These are phyloP conservation scores for Tethya wilhelma DNA, from an alignment of 37 sponge, comb jelly and placozoan species.

Conservation along the genomic window DNA sequence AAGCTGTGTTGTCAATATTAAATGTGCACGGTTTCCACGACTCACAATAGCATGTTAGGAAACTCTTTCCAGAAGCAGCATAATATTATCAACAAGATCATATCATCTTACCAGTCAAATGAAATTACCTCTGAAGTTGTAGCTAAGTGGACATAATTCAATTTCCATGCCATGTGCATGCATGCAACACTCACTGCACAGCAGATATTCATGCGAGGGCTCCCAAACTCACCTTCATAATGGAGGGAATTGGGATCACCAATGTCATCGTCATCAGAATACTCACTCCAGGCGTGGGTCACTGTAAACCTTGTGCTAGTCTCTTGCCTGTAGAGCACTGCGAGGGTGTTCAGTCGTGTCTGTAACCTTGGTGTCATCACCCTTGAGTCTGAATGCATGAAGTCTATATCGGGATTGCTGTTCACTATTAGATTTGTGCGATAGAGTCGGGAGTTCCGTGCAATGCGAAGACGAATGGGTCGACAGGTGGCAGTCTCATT, in stretches of 20 bases:
- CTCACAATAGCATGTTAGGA: too few relatives aligned
- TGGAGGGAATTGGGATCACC: conserved; percentile 63
- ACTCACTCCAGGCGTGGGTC: conserved; percentile 53
- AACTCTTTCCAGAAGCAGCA: too few relatives aligned
- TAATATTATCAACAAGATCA: too few relatives aligned
- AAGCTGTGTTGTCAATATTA: too few relatives aligned
- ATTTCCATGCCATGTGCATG: too few relatives aligned
- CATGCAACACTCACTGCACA: too few relatives aligned
- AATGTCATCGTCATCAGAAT: conserved; percentile 4
- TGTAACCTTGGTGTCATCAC: conserved; percentile 72
- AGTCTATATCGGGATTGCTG: conserved; percentile 31
- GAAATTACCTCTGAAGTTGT: too few relatives aligned
- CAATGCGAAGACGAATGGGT: conserved; percentile 70
- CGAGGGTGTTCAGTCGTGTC: conserved; percentile 49
- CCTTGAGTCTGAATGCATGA: conserved; percentile 47
- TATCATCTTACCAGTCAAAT: too few relatives aligned
- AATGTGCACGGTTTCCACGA: too few relatives aligned
- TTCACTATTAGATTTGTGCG: conserved; percentile 39
- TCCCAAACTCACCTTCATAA: conserved; percentile 70
- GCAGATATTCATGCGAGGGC: too few relatives aligned
- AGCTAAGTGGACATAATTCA: too few relatives aligned
- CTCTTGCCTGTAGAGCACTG: conserved; percentile 2
- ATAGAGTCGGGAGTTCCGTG: conserved; percentile 68
- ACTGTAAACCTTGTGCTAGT: conserved; percentile 33
- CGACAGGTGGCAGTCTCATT: conserved; percentile 70